Evolutionary conservation across 2,797 vertebrate species (phyloP).

Genomic region (Apodemus agrarius): DNA sequence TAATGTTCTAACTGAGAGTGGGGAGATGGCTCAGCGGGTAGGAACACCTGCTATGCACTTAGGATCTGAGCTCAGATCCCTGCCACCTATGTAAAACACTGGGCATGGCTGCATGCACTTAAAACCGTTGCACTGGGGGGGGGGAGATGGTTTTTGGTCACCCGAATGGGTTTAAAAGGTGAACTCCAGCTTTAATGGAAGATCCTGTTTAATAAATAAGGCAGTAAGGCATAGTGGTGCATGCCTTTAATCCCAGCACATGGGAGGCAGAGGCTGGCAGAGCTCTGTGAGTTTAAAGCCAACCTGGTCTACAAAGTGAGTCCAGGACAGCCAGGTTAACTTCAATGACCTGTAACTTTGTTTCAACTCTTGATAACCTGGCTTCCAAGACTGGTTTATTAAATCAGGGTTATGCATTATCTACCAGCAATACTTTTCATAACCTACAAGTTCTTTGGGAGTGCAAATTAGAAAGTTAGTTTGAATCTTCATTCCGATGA

Average conservation of each 20-base stretch:
- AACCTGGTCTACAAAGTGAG: background rate
- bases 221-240: background rate
- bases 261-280: background rate
- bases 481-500: slow-evolving; percentile 32
- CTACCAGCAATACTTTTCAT: slow-evolving; percentile 3
- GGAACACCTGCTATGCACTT: background rate
- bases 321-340: background rate
- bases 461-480: background rate
- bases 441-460: background rate
- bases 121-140: background rate
- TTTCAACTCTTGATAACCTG: background rate
- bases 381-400: background rate
- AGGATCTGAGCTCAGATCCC: background rate
- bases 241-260: background rate
- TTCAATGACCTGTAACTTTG: slow-evolving; percentile 19
- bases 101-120: background rate
- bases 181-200: background rate
- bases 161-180: background rate
- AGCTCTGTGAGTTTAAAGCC: too few species aligned
- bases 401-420: background rate
- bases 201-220: background rate
- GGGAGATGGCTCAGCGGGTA: background rate
- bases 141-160: background rate
- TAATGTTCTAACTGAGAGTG: background rate
- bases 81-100: background rate